A percentile compares a stretch with the other conserved stretches of the same genome.
Conservation (phyloP, 1,140 invertebrate genomes). For the Apis mellifera region Amel_HAv3.1 CM009931.2:5264001-5264500, state of each 20-base stretch:
- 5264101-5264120: conserved; percentile 75
- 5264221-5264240: conserved; percentile 30
- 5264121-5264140: conserved; percentile 70
- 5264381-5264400: neutral
- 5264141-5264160: conserved; percentile 69
- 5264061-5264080: conserved; percentile 36
- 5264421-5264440: neutral
- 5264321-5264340: neutral
- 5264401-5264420: neutral
- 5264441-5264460: neutral
- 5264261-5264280: conserved; percentile 64
- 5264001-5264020: no score
- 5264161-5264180: conserved; percentile 26
- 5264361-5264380: neutral
- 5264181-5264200: conserved; percentile 9
- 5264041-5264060: neutral
- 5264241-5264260: conserved; percentile 65
- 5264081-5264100: conserved; percentile 51
- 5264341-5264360: no score
- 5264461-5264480: neutral
- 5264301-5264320: conserved; percentile 24
- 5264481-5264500: neutral
- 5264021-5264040: neutral
- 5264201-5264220: conserved; percentile 49
- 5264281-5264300: conserved; percentile 75